phyloP scores from a whole-genome alignment of 2,113 vertebrate species.

The Mobula hypostoma region DNA sequence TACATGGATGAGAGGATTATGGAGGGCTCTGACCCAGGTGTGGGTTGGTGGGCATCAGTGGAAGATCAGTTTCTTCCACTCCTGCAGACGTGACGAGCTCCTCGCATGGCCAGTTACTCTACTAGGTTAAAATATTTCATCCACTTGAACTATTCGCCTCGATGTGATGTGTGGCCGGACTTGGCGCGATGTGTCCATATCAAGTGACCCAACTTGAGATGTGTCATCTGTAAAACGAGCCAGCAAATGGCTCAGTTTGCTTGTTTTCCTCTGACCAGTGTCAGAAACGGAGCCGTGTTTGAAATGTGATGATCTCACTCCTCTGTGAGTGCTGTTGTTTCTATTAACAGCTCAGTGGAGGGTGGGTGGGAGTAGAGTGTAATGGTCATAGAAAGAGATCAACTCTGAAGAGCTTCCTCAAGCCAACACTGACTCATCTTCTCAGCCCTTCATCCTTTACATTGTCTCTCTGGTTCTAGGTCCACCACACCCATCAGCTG shows the following conservation, averaged over 20 bases:
- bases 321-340: neutral
- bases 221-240: neutral
- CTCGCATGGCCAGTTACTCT: neutral
- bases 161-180: neutral
- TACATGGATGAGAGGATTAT: too few species aligned
- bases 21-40: too few species aligned
- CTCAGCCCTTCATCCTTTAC: neutral
- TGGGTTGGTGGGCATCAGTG: too few species aligned
- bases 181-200: neutral
- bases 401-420: neutral
- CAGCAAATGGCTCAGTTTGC: neutral
- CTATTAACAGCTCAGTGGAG: neutral
- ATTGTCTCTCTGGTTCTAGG: neutral
- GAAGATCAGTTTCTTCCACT: neutral
- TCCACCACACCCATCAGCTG: neutral
- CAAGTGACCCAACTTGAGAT: neutral
- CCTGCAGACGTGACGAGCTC: neutral
- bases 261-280: neutral
- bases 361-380: neutral
- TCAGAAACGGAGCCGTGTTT: neutral
- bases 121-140: neutral
- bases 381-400: neutral
- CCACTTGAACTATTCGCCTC: neutral
- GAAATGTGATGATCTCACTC: neutral
- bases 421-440: neutral